A percentile compares a stretch with the other conserved stretches of the same genome.
phyloP scores from a whole-genome alignment of 2,797 vertebrate species.

The Galaxias olidus region DNA sequence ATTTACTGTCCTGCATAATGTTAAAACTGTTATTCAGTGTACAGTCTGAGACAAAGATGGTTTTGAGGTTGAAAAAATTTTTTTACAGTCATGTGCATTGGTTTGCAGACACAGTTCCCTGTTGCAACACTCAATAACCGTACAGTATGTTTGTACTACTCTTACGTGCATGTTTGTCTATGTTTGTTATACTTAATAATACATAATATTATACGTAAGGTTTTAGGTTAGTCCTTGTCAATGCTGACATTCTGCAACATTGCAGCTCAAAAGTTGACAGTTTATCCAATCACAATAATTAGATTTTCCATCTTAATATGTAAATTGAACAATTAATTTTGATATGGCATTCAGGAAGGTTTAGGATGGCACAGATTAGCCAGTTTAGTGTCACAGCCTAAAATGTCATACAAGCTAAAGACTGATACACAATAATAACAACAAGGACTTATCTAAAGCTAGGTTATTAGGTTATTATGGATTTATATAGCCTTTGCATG shows the following conservation, averaged over 20 bases:
- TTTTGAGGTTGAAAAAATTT: slow-evolving; percentile 14
- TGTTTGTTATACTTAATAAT: slow-evolving; percentile 16
- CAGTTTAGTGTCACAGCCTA: slow-evolving; percentile 59
- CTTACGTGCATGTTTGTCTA: slow-evolving; percentile 41
- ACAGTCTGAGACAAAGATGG: background rate
- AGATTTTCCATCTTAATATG: background rate
- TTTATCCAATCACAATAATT: slow-evolving; percentile 2
- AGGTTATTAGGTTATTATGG: slow-evolving; percentile 46
- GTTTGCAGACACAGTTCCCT: slow-evolving; percentile 27
- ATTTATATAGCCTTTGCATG: slow-evolving; percentile 66
- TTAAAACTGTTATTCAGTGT: slow-evolving; percentile 1
- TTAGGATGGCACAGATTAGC: slow-evolving; percentile 52
- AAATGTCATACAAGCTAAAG: background rate
- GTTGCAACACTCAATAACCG: slow-evolving; percentile 21
- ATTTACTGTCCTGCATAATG: too few species aligned
- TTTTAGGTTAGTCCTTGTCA: slow-evolving; percentile 64
- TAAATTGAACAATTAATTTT: background rate
- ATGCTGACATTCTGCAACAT: slow-evolving; percentile 24
- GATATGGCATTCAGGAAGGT: slow-evolving; percentile 8
- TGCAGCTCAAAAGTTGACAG: slow-evolving; percentile 33
- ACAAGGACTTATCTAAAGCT: slow-evolving; percentile 66
- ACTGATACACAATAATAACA: slow-evolving; percentile 18
- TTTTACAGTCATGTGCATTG: slow-evolving; percentile 31
- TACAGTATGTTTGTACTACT: slow-evolving; percentile 47
- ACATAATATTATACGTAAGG: slow-evolving; percentile 41